Percentiles rank a stretch among this genome's conserved stretches.
phyloP scores from a whole-genome alignment of 1,140 invertebrate species.

The Oryzaephilus surinamensis region DNA sequence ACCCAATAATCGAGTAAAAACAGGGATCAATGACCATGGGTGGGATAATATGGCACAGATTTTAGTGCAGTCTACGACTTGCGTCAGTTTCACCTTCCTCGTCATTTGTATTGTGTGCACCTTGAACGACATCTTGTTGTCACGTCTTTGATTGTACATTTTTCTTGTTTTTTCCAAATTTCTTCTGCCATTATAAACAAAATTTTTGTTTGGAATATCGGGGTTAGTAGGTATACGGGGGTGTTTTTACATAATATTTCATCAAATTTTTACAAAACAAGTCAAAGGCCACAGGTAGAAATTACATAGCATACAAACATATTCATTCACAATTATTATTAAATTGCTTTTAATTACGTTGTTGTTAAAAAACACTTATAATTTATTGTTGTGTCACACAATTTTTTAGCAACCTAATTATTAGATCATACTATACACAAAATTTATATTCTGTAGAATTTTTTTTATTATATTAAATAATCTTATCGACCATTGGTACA shows the following conservation, averaged over 20 bases:
- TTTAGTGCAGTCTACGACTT: conserved; percentile 3
- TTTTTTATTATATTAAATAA: no score
- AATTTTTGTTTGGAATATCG: background rate
- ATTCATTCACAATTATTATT: no score
- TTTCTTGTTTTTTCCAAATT: conserved; percentile 1
- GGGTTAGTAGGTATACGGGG: background rate
- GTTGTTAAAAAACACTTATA: no score
- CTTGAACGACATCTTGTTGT: background rate
- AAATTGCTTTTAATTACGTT: no score
- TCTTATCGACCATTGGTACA: no score
- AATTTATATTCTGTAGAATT: no score
- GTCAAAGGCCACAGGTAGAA: no score
- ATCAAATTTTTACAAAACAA: no score
- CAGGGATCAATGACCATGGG: conserved; percentile 9
- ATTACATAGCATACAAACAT: no score
- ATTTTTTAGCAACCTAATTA: no score
- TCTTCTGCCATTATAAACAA: background rate
- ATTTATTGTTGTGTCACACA: no score
- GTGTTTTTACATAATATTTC: background rate
- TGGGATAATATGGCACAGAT: conserved; percentile 10
- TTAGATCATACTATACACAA: no score
- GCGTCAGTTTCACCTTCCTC: background rate
- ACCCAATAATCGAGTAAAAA: conserved; percentile 3
- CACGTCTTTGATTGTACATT: background rate
- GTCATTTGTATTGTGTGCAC: background rate